Percentiles rank a stretch among this genome's conserved stretches.
These are phyloP conservation scores for Aricia artaxerxes DNA, from an alignment of 2,888 invertebrate genomes.

Conservation along the genomic window DNA sequence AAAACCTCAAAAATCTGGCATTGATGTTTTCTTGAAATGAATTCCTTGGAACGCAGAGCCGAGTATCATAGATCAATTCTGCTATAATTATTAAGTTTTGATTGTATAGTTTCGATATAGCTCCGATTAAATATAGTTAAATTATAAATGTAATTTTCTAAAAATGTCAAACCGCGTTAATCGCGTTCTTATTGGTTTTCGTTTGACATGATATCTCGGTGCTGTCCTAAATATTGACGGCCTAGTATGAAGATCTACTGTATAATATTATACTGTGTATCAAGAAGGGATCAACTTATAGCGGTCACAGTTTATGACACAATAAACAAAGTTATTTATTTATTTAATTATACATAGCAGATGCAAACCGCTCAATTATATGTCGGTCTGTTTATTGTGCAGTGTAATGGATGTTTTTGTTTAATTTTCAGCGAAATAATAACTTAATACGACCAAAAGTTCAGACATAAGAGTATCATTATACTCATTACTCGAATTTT, in stretches of 20 bases:
- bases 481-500: background rate
- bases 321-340: constrained; percentile 71
- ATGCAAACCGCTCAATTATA: constrained; percentile 46
- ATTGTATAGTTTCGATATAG: too few relatives aligned
- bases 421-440: constrained; percentile 11
- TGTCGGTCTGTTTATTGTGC: constrained; percentile 19
- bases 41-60: too few relatives aligned
- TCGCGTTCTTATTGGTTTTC: too few relatives aligned
- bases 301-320: constrained; percentile 63
- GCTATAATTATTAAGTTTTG: too few relatives aligned
- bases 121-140: too few relatives aligned
- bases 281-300: constrained; percentile 45
- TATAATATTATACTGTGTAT: background rate
- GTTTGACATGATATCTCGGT: too few relatives aligned
- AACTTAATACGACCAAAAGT: background rate
- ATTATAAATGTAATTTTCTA: too few relatives aligned
- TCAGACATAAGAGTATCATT: background rate
- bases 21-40: too few relatives aligned
- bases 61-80: too few relatives aligned
- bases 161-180: too few relatives aligned
- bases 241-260: background rate
- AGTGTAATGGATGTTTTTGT: constrained; percentile 5
- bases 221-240: too few relatives aligned
- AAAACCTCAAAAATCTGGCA: too few relatives aligned
- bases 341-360: constrained; percentile 70